phyloP scores from a whole-genome alignment of 2,113 vertebrate species.

The Eudyptes chrysolophus region DNA sequence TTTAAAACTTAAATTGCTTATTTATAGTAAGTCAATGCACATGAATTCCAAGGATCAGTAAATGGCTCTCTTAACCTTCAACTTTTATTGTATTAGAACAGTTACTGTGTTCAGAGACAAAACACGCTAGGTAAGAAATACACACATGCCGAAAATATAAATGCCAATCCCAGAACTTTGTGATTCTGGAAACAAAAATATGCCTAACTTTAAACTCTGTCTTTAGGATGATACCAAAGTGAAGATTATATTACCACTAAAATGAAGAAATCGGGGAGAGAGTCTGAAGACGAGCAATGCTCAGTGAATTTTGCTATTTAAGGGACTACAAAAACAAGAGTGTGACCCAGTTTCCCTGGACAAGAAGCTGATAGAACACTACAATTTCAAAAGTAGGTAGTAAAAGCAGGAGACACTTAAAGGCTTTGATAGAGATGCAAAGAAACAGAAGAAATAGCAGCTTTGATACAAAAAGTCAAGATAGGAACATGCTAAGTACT shows the following conservation, averaged over 20 bases:
- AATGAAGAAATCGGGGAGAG: neutral
- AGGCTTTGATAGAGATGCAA: neutral
- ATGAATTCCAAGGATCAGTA: neutral
- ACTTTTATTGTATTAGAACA: neutral
- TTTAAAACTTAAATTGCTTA: neutral
- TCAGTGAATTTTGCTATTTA: neutral
- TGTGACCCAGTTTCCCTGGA: neutral
- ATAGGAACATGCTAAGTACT: neutral
- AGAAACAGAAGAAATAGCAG: neutral
- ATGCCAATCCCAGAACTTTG: neutral
- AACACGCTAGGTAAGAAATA: neutral
- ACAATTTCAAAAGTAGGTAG: neutral
- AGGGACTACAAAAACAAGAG: neutral
- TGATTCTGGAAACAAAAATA: neutral
- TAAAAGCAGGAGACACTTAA: neutral
- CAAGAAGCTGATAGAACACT: neutral
- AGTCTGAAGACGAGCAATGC: neutral
- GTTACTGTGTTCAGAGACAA: neutral
- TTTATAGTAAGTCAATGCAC: neutral
- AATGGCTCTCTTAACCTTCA: neutral
- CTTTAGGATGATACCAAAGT: neutral
- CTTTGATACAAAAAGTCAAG: neutral
- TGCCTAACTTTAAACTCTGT: neutral
- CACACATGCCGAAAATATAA: neutral
- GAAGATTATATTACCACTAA: neutral